These are phyloP conservation scores for Agrotis clavis DNA, from an alignment of 2,888 invertebrate genomes.

Conservation along the genomic window DNA sequence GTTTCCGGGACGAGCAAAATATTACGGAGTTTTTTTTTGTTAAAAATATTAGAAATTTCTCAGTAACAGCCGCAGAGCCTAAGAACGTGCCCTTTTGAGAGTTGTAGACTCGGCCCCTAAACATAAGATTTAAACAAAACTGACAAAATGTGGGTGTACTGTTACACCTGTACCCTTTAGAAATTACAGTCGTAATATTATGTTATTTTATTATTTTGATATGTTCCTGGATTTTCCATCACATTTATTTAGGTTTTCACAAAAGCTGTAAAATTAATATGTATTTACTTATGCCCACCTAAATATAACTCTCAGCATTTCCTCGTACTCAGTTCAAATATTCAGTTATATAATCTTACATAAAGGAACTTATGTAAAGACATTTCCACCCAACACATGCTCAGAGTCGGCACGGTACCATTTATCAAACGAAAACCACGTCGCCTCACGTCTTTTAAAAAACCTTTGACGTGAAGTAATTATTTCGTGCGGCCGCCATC, in stretches of 20 bases:
- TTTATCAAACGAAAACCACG: conserved; percentile 58
- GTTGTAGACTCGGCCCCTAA: no score
- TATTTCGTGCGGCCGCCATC: conserved; percentile 55
- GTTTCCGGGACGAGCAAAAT: no score
- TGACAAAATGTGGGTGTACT: no score
- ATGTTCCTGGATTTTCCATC: neutral
- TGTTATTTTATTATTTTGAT: neutral
- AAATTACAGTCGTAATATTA: no score
- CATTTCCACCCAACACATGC: conserved; percentile 17
- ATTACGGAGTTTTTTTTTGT: no score
- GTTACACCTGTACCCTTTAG: no score
- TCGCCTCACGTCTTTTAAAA: conserved; percentile 38
- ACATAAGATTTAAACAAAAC: no score
- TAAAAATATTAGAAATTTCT: no score
- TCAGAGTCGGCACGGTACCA: conserved; percentile 28
- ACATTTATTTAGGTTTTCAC: neutral
- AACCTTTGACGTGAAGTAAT: conserved; percentile 56
- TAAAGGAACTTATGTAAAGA: conserved; percentile 22
- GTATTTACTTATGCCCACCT: no score
- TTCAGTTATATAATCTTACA: no score
- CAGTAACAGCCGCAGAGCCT: no score
- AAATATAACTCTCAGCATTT: neutral
- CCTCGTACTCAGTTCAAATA: neutral
- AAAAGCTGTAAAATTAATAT: neutral
- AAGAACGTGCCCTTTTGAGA: no score